Evolutionary conservation across 92 coral and sea anemone genomes (phyloP), one percentile per base, ranked within the genome.

Genomic region (Zoanthus gigantus): DNA sequence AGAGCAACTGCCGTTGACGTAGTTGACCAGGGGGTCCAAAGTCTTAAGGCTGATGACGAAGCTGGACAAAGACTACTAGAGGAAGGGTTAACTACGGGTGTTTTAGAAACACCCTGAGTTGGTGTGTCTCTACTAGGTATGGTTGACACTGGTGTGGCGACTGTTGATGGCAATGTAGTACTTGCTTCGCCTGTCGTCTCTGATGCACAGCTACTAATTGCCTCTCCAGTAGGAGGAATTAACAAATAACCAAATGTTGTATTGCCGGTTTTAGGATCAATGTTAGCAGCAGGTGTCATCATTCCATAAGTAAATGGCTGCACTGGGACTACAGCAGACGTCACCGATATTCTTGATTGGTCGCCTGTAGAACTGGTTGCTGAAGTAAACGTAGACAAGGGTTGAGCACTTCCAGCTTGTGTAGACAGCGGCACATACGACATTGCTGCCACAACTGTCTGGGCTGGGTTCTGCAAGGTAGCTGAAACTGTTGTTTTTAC

Each of bases 381-480:
- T 61, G 90, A 71, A 23, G 82, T 79, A 77, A 91, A 74, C 18
- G 92, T 66, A 67, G 82, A 75, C 28, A 89, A 89, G 56, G 78
- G 76, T 16, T 88, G 77, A 7, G 87, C 81, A 52, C 11, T 57
- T 80, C 80, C 87, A 14, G n/a, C 78, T 75, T 91, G 94, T 42
- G 89, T 77, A 7, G 63, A 78, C 74, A 88, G 76, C 7, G 92
- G 92, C 18, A 88, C 89, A 47, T 84, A 88, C 3, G 92, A 89
- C 87, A 91, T 66, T 6, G 94, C 94, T 8, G 94, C 89, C 23
- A 88, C 94, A 12, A 89, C 92, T 53, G 94, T 90, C 9, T 81
- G 74, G 45, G 85, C 74, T 81, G 85, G 85, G 47, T 73, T 65
- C 85, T 81, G 85, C 75, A 66, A 45, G 7, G 85, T 75, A 81